Conservation (phyloP, 2,888 invertebrate genomes). For the Nezara viridula region DNA sequence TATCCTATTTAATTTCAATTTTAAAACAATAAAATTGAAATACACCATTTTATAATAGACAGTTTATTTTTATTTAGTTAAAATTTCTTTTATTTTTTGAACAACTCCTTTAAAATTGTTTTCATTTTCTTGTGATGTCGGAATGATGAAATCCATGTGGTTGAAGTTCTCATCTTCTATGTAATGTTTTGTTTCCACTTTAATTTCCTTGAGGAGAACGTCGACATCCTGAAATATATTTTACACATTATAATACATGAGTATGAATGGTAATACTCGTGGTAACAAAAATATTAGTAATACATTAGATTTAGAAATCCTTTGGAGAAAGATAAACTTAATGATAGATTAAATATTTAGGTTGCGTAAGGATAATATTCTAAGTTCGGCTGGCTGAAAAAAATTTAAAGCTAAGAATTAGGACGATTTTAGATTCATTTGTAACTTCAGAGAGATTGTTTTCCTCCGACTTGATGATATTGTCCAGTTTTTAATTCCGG, state of each 20-base stretch:
- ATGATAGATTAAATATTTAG: no score
- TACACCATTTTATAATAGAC: background rate
- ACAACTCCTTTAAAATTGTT: slow-evolving; percentile 54
- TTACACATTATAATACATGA: background rate
- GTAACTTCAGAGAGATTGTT: no score
- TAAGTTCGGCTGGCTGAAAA: no score
- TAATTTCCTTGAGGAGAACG: slow-evolving; percentile 56
- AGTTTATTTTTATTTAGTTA: slow-evolving; percentile 51
- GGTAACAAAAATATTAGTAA: background rate
- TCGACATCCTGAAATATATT: slow-evolving; percentile 62
- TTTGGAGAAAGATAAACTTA: no score
- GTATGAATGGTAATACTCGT: background rate
- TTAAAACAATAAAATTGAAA: background rate
- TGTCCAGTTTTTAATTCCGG: no score
- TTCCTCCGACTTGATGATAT: no score
- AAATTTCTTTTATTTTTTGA: slow-evolving; percentile 55
- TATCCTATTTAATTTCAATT: no score
- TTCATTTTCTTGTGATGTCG: slow-evolving; percentile 64
- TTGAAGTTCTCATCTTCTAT: slow-evolving; percentile 68
- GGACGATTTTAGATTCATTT: no score
- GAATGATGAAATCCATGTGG: slow-evolving; percentile 69
- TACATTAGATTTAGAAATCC: no score
- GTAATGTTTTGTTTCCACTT: slow-evolving; percentile 65
- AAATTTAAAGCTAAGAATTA: no score
- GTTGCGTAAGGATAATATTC: no score